Evolutionary conservation across 1,140 invertebrate species (phyloP).

Genomic region (Bombus waltoni): DNA sequence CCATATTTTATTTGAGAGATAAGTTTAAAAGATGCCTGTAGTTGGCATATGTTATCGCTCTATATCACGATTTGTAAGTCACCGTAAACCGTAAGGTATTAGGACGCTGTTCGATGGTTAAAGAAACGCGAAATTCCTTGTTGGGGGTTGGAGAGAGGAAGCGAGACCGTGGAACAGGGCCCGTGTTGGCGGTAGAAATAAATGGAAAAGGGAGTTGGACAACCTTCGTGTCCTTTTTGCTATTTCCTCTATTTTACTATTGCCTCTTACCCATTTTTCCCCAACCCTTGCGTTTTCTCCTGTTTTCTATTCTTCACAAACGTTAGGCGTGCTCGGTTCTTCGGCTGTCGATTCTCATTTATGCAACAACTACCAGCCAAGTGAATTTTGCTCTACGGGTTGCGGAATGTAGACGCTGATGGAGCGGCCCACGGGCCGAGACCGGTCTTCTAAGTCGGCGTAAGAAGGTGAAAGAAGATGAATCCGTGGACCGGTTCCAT

Average conservation of each 20-base stretch:
- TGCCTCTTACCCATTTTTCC: constrained; percentile 39
- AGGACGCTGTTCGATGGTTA: constrained; percentile 63
- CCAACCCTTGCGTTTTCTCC: neutral
- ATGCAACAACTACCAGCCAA: constrained; percentile 71
- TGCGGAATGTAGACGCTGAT: constrained; percentile 61
- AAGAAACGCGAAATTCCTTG: constrained; percentile 78
- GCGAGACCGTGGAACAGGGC: neutral
- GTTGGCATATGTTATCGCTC: neutral
- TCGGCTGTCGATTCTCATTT: constrained; percentile 68
- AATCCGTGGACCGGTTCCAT: neutral
- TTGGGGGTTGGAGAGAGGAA: constrained; percentile 32
- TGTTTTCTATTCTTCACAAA: constrained; percentile 15
- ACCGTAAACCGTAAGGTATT: neutral
- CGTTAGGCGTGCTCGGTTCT: constrained; percentile 20
- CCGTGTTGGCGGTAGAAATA: constrained; percentile 68
- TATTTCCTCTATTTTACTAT: neutral
- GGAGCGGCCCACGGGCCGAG: constrained; percentile 13
- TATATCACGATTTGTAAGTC: neutral
- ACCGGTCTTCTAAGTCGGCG: neutral
- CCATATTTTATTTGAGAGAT: too few species aligned
- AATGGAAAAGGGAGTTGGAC: constrained; percentile 70
- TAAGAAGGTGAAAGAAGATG: neutral
- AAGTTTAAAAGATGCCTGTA: too few species aligned
- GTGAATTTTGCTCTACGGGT: constrained; percentile 66
- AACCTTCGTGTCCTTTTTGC: neutral